A percentile compares a stretch with the other conserved stretches of the same genome.
Evolutionary conservation across 1,140 invertebrate genomes (phyloP).

Genomic region (Pygmarrhopalites habei): DNA sequence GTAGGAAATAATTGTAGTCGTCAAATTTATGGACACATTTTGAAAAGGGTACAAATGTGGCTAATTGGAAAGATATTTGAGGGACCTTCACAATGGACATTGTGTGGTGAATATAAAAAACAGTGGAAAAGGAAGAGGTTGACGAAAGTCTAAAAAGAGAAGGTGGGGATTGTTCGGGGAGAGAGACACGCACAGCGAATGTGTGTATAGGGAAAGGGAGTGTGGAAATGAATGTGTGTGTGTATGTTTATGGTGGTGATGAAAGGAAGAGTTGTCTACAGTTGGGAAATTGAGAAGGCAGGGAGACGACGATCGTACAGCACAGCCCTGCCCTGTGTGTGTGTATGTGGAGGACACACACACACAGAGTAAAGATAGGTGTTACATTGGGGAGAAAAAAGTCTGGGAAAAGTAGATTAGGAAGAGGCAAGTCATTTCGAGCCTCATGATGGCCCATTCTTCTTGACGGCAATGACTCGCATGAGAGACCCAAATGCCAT

Average conservation of each 20-base stretch:
- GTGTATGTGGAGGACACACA: slow-evolving; percentile 2
- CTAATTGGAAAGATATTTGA: too few relatives aligned
- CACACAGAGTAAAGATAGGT: slow-evolving; percentile 22
- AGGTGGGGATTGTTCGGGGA: too few relatives aligned
- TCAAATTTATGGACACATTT: too few relatives aligned
- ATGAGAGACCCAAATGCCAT: slow-evolving; percentile 22
- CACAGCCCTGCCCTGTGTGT: not conserved
- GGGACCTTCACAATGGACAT: too few relatives aligned
- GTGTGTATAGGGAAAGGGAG: slow-evolving; percentile 12
- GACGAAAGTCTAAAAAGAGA: too few relatives aligned
- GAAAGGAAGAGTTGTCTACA: slow-evolving; percentile 8
- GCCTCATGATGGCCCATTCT: slow-evolving; percentile 35
- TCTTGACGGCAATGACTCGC: slow-evolving; percentile 33
- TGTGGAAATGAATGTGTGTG: slow-evolving; percentile 14
- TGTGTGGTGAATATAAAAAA: too few relatives aligned
- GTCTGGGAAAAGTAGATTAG: slow-evolving; percentile 36
- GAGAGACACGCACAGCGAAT: too few relatives aligned
- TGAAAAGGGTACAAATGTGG: too few relatives aligned
- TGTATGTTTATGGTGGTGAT: slow-evolving; percentile 24
- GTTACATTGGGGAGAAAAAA: slow-evolving; percentile 28
- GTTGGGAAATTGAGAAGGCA: slow-evolving; percentile 8
- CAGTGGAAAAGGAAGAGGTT: too few relatives aligned
- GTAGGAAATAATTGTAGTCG: too few relatives aligned
- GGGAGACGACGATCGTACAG: not conserved
- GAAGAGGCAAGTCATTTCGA: slow-evolving; percentile 33